phyloP scores from a whole-genome alignment of 2,113 vertebrate species.

The Podarcis raffonei region DNA sequence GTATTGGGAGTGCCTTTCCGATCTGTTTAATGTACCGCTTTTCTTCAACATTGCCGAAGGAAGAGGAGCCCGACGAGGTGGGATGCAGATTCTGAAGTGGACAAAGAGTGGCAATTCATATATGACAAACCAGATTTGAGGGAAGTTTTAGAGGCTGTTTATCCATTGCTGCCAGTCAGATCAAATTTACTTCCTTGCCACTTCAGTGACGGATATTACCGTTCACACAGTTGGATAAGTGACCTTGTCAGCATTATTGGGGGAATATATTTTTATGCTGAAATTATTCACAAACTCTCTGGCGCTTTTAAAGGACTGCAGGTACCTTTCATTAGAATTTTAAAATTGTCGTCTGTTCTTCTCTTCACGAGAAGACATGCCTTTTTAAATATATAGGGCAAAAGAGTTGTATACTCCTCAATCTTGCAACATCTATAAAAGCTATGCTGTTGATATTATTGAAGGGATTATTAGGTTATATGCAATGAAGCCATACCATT shows the following conservation, averaged over 20 bases:
- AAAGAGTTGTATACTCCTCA: neutral
- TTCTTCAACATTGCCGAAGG: slow-evolving; percentile 56
- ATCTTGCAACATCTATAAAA: neutral
- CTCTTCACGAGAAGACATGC: neutral
- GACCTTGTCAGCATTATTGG: slow-evolving; percentile 49
- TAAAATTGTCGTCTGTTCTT: neutral
- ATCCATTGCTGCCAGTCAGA: slow-evolving; percentile 20
- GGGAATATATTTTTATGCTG: slow-evolving; percentile 21
- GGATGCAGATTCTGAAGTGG: slow-evolving; percentile 29
- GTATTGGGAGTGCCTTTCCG: slow-evolving; percentile 14
- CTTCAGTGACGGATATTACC: slow-evolving; percentile 17
- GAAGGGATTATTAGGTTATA: neutral
- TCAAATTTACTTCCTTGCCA: slow-evolving; percentile 29
- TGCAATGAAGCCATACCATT: too few relatives aligned
- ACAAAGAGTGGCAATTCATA: slow-evolving; percentile 42
- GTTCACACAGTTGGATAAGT: slow-evolving; percentile 24
- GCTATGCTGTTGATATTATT: neutral
- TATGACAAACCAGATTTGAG: slow-evolving; percentile 52
- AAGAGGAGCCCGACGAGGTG: slow-evolving; percentile 44
- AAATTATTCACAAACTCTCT: slow-evolving; percentile 7
- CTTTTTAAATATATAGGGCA: neutral
- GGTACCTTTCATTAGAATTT: neutral
- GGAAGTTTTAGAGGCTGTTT: slow-evolving; percentile 44
- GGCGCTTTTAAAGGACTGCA: neutral
- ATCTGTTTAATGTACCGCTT: slow-evolving; percentile 1